Percentiles rank a stretch among this genome's conserved stretches.
Evolutionary conservation across 2,888 invertebrate species (phyloP).

Genomic region (Aphrophora alni): DNA sequence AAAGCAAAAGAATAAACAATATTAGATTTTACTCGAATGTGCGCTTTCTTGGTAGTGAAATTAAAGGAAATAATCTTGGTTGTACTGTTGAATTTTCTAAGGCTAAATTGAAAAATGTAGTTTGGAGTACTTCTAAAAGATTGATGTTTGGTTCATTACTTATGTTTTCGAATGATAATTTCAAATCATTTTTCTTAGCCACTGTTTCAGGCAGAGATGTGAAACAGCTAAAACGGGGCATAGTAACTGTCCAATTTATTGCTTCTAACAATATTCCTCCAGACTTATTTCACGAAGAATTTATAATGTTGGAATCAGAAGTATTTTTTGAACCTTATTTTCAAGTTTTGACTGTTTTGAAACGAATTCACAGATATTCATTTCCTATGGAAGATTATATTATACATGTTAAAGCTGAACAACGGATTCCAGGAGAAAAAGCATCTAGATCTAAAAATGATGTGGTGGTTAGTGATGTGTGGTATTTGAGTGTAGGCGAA

Average conservation of each 20-base stretch:
- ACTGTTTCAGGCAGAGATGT: conserved; percentile 65
- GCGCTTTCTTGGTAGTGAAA: conserved; percentile 55
- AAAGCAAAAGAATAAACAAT: conserved; percentile 56
- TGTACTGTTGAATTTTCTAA: conserved; percentile 49
- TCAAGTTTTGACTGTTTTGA: conserved; percentile 73
- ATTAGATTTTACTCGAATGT: conserved; percentile 62
- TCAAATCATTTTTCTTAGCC: conserved; percentile 72
- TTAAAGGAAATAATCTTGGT: conserved; percentile 41
- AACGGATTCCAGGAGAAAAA: conserved; percentile 54
- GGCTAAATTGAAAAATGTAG: conserved; percentile 53
- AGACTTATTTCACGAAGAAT: conserved; percentile 47
- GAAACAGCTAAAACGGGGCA: background rate
- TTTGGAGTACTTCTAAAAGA: conserved; percentile 63
- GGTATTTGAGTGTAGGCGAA: background rate
- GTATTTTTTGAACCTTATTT: conserved; percentile 85
- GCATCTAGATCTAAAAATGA: background rate
- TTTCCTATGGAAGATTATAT: conserved; percentile 76
- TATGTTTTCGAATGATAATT: conserved; percentile 73
- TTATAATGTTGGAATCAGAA: conserved; percentile 76
- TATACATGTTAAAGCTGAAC: conserved; percentile 60
- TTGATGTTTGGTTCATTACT: conserved; percentile 76
- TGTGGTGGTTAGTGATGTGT: background rate
- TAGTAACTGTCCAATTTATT: background rate
- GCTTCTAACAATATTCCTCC: background rate
- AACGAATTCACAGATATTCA: conserved; percentile 62